These are phyloP conservation scores for Hesperophylax magnus DNA, from an alignment of 1,140 invertebrate species.

Conservation along the genomic window DNA sequence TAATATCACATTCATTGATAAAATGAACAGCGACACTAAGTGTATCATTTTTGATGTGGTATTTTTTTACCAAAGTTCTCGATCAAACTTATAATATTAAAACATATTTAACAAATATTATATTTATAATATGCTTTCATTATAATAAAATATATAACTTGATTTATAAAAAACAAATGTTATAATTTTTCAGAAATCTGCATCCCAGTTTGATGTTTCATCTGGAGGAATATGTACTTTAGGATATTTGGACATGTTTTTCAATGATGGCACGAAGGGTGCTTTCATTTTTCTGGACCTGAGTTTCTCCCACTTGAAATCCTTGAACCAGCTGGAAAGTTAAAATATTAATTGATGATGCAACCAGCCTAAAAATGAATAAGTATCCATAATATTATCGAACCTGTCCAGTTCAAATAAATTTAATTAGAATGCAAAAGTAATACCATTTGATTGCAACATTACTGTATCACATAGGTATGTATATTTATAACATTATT, in stretches of 20 bases:
- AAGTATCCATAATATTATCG: not conserved
- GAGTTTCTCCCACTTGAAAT: constrained; percentile 93
- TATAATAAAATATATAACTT: not conserved
- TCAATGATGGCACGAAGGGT: constrained; percentile 77
- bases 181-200: constrained; percentile 70
- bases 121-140: no score
- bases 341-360: no score
- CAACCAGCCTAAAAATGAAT: no score
- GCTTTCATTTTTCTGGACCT: constrained; percentile 79
- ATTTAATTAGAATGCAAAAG: not conserved
- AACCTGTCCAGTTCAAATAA: not conserved
- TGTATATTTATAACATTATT: no score
- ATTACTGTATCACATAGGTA: not conserved
- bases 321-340: constrained; percentile 87
- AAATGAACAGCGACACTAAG: no score
- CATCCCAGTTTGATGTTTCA: constrained; percentile 80
- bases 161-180: not conserved
- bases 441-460: not conserved
- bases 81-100: no score
- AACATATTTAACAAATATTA: no score
- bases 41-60: no score
- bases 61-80: no score
- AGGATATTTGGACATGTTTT: constrained; percentile 80
- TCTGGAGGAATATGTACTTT: constrained; percentile 76
- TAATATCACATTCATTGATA: no score